A percentile compares a stretch with the other conserved stretches of the same genome.
phyloP scores from a whole-genome alignment of 2,888 invertebrate genomes.

The Drosophila austrosaltans region DNA sequence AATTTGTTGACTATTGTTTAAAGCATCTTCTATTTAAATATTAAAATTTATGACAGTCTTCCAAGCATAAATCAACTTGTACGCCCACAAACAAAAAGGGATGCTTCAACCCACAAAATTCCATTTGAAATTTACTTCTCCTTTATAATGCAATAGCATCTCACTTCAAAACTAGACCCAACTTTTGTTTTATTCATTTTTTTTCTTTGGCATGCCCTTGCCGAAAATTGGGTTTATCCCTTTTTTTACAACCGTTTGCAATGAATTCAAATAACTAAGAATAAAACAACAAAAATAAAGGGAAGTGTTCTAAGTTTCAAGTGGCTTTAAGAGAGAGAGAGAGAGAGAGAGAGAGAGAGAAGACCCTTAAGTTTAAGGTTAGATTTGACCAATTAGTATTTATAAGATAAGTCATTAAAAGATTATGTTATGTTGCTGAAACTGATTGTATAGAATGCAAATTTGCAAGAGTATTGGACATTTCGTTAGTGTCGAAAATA shows the following conservation, averaged over 20 bases:
- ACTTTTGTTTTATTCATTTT: conserved; percentile 6
- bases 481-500: background rate
- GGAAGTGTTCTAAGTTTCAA: too few relatives aligned
- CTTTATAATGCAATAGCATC: conserved; percentile 3
- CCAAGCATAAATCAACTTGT: conserved; percentile 52
- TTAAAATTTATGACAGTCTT: conserved; percentile 50
- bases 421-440: too few relatives aligned
- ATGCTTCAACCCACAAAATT: too few relatives aligned
- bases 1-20: conserved; percentile 25
- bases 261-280: too few relatives aligned
- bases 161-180: conserved; percentile 8
- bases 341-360: too few relatives aligned
- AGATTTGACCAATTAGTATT: too few relatives aligned
- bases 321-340: too few relatives aligned
- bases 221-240: background rate
- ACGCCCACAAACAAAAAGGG: conserved; percentile 23
- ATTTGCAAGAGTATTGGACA: background rate
- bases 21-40: conserved; percentile 45
- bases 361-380: too few relatives aligned
- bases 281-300: too few relatives aligned
- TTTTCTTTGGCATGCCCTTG: background rate
- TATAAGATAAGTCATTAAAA: too few relatives aligned
- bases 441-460: background rate
- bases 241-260: background rate
- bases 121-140: background rate